These are phyloP conservation scores for Margarornis squamiger DNA, from an alignment of 2,797 vertebrate genomes.

Conservation along the genomic window DNA sequence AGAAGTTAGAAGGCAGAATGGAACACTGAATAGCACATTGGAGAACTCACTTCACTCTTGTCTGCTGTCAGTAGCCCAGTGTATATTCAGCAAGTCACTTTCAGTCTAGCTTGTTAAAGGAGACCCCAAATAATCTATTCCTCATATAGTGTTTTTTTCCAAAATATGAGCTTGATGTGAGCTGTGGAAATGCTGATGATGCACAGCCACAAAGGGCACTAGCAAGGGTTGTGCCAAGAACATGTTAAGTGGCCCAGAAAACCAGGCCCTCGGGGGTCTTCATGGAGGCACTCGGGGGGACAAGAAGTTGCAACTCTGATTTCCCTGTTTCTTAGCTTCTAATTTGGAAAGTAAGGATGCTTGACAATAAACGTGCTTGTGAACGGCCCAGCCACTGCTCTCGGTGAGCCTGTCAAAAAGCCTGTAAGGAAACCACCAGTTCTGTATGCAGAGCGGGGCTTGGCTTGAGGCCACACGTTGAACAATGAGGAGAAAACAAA, in stretches of 20 bases:
- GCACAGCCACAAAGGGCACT: background rate
- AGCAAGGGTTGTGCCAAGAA: background rate
- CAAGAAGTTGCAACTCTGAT: background rate
- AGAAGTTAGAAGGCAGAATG: background rate
- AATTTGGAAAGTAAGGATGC: background rate
- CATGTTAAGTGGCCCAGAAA: background rate
- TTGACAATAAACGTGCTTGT: background rate
- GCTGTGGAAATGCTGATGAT: background rate
- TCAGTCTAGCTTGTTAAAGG: background rate
- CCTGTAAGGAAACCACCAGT: slow-evolving; percentile 33
- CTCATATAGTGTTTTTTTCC: background rate
- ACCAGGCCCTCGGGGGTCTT: background rate
- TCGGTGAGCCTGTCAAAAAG: background rate
- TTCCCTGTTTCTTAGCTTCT: background rate
- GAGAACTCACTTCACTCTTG: background rate
- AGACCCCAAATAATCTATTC: background rate
- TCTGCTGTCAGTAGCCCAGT: background rate
- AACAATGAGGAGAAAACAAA: slow-evolving; percentile 67
- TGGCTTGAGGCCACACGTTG: slow-evolving; percentile 17
- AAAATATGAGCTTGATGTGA: background rate
- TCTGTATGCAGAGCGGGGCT: slow-evolving; percentile 56
- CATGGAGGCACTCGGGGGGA: background rate
- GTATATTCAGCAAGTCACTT: background rate
- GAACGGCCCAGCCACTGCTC: background rate
- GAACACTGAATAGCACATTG: background rate